Conservation (phyloP, 1,140 invertebrate species). For the Phymorhynchus buccinoides region DNA sequence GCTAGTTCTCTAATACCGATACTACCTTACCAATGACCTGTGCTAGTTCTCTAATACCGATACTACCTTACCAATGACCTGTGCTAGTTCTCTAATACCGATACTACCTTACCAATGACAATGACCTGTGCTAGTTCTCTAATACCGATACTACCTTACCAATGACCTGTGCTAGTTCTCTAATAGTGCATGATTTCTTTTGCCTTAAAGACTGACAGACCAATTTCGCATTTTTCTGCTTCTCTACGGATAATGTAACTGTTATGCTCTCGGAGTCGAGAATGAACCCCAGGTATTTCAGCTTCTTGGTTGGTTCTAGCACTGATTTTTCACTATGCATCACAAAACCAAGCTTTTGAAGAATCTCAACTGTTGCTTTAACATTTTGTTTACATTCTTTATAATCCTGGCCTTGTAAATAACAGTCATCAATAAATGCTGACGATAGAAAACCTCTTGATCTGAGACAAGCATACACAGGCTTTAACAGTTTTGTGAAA, state of each 20-base stretch:
- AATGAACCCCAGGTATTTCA: neutral
- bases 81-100: too few species aligned
- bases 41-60: too few species aligned
- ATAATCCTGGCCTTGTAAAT: constrained; percentile 39
- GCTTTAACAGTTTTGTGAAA: constrained; percentile 50
- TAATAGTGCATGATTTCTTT: neutral
- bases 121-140: too few species aligned
- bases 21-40: too few species aligned
- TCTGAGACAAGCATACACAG: constrained; percentile 48
- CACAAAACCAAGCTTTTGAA: constrained; percentile 45
- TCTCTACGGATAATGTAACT: neutral
- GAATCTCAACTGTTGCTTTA: constrained; percentile 24
- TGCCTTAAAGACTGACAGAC: neutral
- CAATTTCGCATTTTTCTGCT: neutral
- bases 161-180: neutral
- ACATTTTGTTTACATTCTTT: constrained; percentile 47
- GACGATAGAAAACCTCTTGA: constrained; percentile 33
- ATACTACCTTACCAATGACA: too few species aligned
- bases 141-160: neutral
- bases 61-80: too few species aligned
- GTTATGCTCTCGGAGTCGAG: neutral
- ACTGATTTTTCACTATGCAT: constrained; percentile 34
- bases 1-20: too few species aligned
- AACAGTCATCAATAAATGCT: constrained; percentile 48
- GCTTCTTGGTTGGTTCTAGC: neutral